Conservation (phyloP, 2,797 vertebrate species). For the Sparidentex hasta region DNA sequence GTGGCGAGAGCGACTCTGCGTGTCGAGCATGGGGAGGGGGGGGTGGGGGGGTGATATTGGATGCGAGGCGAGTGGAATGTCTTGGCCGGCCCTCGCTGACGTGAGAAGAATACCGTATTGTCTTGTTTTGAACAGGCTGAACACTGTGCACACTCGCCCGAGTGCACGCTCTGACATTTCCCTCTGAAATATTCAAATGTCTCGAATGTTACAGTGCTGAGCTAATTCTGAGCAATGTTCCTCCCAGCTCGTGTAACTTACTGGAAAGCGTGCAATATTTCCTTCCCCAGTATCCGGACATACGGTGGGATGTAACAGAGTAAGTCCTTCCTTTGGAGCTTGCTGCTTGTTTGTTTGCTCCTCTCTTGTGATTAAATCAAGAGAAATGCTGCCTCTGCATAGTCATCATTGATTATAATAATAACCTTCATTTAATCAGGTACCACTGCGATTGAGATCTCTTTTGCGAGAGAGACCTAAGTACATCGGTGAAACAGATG, state of each 20-base stretch:
- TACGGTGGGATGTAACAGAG: neutral
- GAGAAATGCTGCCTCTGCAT: constrained; percentile 39
- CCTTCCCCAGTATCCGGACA: neutral
- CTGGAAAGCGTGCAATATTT: neutral
- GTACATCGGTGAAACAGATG: neutral
- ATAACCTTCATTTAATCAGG: constrained; percentile 50
- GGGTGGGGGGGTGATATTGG: constrained; percentile 39
- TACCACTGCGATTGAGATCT: constrained; percentile 19
- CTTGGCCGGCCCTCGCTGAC: constrained; percentile 32
- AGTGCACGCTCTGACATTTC: constrained; percentile 49
- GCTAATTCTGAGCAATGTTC: constrained; percentile 29
- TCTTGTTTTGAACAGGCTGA: constrained; percentile 44
- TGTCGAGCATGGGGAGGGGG: neutral
- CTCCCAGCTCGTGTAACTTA: constrained; percentile 1
- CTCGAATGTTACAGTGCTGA: constrained; percentile 42
- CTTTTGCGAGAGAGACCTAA: neutral
- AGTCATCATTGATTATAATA: constrained; percentile 37
- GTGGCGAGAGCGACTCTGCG: constrained; percentile 25
- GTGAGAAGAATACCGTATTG: constrained; percentile 65
- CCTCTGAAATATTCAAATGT: constrained; percentile 48
- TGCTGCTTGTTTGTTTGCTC: constrained; percentile 27
- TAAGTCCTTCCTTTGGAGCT: neutral
- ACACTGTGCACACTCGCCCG: constrained; percentile 3
- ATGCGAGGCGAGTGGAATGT: constrained; percentile 50
- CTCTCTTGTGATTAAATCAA: constrained; percentile 38